A percentile compares a stretch with the other conserved stretches of the same genome.
These are phyloP conservation scores for Hermatobates lingyangjiaoensis DNA, from an alignment of 1,140 invertebrate species.

Conservation along the genomic window DNA sequence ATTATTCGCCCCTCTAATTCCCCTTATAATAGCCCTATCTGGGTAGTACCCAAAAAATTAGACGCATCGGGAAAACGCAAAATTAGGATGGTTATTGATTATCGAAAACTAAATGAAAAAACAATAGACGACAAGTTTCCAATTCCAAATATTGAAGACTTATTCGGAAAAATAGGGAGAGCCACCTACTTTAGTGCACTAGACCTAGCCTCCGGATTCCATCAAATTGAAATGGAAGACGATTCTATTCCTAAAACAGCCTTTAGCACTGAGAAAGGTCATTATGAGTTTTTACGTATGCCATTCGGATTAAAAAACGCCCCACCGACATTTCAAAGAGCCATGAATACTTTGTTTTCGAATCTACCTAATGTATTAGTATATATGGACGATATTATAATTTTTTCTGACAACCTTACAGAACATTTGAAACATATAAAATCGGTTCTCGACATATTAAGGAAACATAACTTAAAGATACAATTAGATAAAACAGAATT, in stretches of 20 bases:
- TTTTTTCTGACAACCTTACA: constrained; percentile 21
- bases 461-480: constrained; percentile 23
- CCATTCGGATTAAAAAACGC: constrained; percentile 13
- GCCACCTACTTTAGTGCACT: constrained; percentile 14
- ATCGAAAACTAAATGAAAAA: too few relatives aligned
- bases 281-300: constrained; percentile 15
- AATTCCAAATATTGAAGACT: constrained; percentile 2
- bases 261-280: constrained; percentile 12
- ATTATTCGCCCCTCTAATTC: too few relatives aligned
- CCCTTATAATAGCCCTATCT: too few relatives aligned
- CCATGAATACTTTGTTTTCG: constrained; percentile 23
- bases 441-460: constrained; percentile 22
- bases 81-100: too few relatives aligned
- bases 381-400: constrained; percentile 26
- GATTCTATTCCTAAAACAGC: constrained; percentile 14
- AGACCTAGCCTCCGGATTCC: constrained; percentile 16
- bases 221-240: constrained; percentile 20
- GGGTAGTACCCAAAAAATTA: too few relatives aligned
- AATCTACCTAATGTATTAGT: constrained; percentile 19
- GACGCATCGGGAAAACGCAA: too few relatives aligned
- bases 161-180: background rate
- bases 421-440: constrained; percentile 18
- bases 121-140: constrained; percentile 11
- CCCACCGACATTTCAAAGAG: constrained; percentile 10
- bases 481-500: constrained; percentile 29